Percentiles rank a stretch among this genome's conserved stretches.
These are phyloP conservation scores for Piaya cayana DNA, from an alignment of 2,113 vertebrate genomes.

Conservation along the genomic window DNA sequence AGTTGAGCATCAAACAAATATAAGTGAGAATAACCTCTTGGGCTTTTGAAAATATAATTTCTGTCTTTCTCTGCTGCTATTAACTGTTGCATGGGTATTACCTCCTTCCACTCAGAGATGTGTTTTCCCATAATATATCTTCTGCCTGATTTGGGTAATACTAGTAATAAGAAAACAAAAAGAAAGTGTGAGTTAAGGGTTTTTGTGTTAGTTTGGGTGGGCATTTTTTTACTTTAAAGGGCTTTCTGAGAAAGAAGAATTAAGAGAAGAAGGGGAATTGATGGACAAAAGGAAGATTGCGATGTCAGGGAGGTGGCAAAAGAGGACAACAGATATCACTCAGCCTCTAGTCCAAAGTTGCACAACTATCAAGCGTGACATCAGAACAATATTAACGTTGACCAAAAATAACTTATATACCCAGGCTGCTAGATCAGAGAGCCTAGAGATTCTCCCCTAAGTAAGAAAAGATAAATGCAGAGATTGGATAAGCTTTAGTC, in stretches of 20 bases:
- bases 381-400: neutral
- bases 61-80: neutral
- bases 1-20: neutral
- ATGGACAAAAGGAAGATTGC: neutral
- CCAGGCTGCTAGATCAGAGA: neutral
- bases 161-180: neutral
- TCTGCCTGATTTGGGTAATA: neutral
- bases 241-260: neutral
- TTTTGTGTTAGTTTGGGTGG: neutral
- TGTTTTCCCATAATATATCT: neutral
- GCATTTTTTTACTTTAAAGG: neutral
- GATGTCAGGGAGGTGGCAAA: neutral
- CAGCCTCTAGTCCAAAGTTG: neutral
- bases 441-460: neutral
- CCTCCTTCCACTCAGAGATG: neutral
- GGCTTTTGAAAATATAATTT: neutral
- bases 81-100: neutral
- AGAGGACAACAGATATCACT: accelerated
- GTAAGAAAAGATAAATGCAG: neutral
- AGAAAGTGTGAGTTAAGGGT: neutral
- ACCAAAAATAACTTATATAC: neutral
- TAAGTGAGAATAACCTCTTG: neutral
- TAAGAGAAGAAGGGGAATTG: neutral
- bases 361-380: neutral
- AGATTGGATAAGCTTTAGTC: neutral